These are phyloP conservation scores for Mayetiola destructor DNA, from an alignment of 2,888 invertebrate species.

Conservation along the genomic window DNA sequence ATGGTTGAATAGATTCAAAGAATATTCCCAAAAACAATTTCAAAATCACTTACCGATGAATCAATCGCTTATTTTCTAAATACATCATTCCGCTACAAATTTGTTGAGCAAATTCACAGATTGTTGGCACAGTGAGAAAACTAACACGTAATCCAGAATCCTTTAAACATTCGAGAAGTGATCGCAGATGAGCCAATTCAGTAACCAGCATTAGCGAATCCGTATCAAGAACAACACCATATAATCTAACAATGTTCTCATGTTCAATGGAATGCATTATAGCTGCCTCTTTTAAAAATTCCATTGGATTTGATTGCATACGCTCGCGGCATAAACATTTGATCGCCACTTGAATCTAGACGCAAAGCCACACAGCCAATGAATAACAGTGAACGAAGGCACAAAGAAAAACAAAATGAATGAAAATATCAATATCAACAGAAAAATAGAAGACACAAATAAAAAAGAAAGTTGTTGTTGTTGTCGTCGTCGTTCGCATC, in stretches of 20 bases:
- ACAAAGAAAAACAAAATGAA: background rate
- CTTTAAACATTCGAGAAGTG: constrained; percentile 87
- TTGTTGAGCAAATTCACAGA: constrained; percentile 91
- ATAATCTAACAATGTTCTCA: constrained; percentile 90
- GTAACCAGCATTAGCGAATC: constrained; percentile 72
- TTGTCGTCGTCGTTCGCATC: no score
- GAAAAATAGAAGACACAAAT: no score
- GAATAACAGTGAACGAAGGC: background rate
- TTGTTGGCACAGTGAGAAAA: constrained; percentile 73
- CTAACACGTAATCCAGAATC: constrained; percentile 81
- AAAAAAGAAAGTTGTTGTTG: no score
- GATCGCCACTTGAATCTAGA: constrained; percentile 84
- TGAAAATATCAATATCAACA: no score
- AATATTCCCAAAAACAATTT: background rate
- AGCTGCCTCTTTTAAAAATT: constrained; percentile 94
- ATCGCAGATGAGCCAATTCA: constrained; percentile 88
- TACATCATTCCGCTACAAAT: constrained; percentile 99
- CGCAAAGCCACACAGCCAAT: no score
- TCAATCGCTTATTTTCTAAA: constrained; percentile 86
- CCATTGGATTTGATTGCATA: constrained; percentile 91
- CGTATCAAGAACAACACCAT: constrained; percentile 90
- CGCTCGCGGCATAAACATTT: constrained; percentile 90
- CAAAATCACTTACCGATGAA: constrained; percentile 53
- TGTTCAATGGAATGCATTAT: constrained; percentile 98
- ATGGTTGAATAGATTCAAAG: background rate